Evolutionary conservation across 2,113 vertebrate genomes (phyloP), one percentile per base, ranked within the genome.

Genomic region (Pantherophis guttatus): DNA sequence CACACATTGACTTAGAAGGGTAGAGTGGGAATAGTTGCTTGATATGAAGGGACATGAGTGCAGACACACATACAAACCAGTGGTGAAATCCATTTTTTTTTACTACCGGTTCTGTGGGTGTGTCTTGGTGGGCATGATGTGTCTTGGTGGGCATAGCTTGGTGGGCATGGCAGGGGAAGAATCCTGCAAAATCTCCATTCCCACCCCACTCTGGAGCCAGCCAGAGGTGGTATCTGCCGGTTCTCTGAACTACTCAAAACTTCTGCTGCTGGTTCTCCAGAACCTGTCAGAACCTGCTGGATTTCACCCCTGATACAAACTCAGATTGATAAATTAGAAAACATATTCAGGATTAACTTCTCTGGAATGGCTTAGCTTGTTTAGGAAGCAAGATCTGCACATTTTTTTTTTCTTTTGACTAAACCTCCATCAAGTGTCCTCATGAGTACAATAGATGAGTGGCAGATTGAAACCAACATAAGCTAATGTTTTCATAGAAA

Each of bases 1-100:
- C 62, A 70, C 55, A 91, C n/a, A 53, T 21, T 39, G 70, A 81
- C 70, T 39, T 21, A 39, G n/a, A 39, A 81, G 70, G 90, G 53
- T 58, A 93, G 91, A 75, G 11, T n/a, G 50, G 89, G 91, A 94
- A 50, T 54, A 91, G 59, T 92, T 96, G 23, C 8, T 92, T 92
- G 62, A 7, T 89, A 29, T 89, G 93, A 91, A 89, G 85, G 21
- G 12, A 2, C 9, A 44, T 85, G 33, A 62, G 8, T 8, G 58
- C 11, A 91, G 44, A 92, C 1, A 0, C 21, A 93, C n/a, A 92
- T 86, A 92, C 88, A 0, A 88, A 48, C 57, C 6, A 6, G 48
- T 50, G 48, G 48, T 50, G 48, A 50, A 50, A 50, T 50, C 6
- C 48, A 50, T 6, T 50, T 50, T 50, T 50, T 50, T 50, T 50